Conservation (phyloP, 2,797 vertebrate genomes). For the Falco biarmicus region DNA sequence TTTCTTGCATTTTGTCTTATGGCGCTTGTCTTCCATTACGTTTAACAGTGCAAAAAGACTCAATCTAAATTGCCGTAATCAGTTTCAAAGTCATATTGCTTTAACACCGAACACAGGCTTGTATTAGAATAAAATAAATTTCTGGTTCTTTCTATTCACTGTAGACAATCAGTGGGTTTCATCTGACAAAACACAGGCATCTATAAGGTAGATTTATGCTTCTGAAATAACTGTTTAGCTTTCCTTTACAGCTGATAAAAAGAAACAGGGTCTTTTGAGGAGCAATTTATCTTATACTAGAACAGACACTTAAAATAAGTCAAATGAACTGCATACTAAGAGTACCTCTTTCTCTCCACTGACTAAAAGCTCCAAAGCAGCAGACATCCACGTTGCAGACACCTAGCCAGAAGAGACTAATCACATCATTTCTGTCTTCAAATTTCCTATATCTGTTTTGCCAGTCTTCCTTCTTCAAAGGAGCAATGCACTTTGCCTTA, state of each 20-base stretch:
- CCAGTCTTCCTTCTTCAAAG: background rate
- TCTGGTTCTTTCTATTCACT: background rate
- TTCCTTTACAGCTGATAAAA: background rate
- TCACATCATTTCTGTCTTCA: background rate
- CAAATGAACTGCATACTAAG: background rate
- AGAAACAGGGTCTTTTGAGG: background rate
- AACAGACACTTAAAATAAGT: background rate
- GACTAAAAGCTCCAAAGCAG: background rate
- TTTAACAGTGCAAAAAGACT: background rate
- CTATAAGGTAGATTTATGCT: background rate
- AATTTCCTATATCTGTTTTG: background rate
- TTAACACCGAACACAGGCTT: background rate
- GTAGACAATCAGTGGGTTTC: background rate
- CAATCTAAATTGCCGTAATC: background rate
- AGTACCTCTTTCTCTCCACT: background rate
- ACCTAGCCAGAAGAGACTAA: background rate
- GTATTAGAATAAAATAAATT: background rate
- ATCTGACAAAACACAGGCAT: background rate
- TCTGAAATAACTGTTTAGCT: background rate
- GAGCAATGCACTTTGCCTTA: background rate
- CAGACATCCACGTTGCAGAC: background rate
- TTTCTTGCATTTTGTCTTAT: background rate
- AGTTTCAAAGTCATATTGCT: background rate
- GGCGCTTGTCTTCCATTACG: background rate
- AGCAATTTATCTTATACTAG: background rate